Percentiles rank a stretch among this genome's conserved stretches.
phyloP scores from a whole-genome alignment of 2,888 invertebrate genomes.

The Agrilus mali region DNA sequence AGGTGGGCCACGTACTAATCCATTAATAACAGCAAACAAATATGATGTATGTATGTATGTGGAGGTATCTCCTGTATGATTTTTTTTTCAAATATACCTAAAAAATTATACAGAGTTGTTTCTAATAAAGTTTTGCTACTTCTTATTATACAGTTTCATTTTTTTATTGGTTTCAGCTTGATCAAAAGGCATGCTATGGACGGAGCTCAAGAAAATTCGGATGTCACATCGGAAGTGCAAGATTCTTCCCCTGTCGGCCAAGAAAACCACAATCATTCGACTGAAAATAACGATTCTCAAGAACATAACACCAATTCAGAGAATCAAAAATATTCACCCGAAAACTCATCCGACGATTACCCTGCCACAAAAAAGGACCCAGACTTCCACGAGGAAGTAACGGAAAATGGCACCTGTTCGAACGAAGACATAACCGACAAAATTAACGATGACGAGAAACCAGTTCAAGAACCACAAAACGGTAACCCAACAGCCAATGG shows the following conservation, averaged over 20 bases:
- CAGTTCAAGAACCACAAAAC: not conserved
- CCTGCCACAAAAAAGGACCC: slow-evolving; percentile 5
- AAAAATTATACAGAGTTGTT: no score
- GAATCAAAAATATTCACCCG: slow-evolving; percentile 5
- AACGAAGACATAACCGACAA: slow-evolving; percentile 3
- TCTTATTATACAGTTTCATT: slow-evolving; percentile 8
- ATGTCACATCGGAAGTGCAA: slow-evolving; percentile 19
- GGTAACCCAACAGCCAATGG: slow-evolving; percentile 11
- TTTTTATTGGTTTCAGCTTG: slow-evolving; percentile 33
- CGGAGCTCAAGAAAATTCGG: slow-evolving; percentile 35
- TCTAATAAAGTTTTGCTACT: no score
- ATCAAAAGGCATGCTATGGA: slow-evolving; percentile 51
- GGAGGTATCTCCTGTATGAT: no score
- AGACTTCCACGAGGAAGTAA: slow-evolving; percentile 6
- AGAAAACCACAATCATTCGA: slow-evolving; percentile 7
- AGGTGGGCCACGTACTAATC: no score
- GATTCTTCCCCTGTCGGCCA: slow-evolving; percentile 28
- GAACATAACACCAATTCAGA: slow-evolving; percentile 7
- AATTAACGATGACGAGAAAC: slow-evolving; percentile 1
- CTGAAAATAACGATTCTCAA: slow-evolving; percentile 10
- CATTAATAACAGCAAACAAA: no score
- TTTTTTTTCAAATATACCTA: no score
- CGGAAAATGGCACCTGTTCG: slow-evolving; percentile 4
- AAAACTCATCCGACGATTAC: slow-evolving; percentile 2
- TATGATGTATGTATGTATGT: no score